These are phyloP conservation scores for Netelia virgata DNA, from an alignment of 2,888 invertebrate species.

Conservation along the genomic window DNA sequence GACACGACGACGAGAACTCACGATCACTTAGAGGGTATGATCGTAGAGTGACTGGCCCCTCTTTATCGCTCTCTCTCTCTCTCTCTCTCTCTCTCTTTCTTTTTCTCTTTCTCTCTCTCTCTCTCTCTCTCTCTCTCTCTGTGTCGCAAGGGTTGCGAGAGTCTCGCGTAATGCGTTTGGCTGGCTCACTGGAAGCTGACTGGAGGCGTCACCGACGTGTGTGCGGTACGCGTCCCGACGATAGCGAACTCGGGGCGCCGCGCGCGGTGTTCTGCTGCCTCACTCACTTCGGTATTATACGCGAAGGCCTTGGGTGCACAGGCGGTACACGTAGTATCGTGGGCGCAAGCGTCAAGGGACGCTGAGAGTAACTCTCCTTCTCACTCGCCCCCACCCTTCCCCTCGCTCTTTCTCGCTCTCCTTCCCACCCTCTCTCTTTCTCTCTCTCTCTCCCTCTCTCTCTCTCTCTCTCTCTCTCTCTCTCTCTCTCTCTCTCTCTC, in stretches of 20 bases:
- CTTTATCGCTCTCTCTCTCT: conserved; percentile 21
- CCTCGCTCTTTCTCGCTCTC: background rate
- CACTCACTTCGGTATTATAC: conserved; percentile 68
- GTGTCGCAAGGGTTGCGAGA: conserved; percentile 52
- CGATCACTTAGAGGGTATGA: conserved; percentile 51
- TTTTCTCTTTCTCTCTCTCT: conserved; percentile 29
- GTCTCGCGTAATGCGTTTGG: conserved; percentile 59
- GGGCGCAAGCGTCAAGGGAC: conserved; percentile 64
- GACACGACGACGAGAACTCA: conserved; percentile 44
- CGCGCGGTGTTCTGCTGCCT: conserved; percentile 71
- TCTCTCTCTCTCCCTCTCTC: background rate
- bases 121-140: conserved; percentile 37
- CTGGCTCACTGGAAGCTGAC: conserved; percentile 79
- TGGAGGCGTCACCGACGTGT: conserved; percentile 77
- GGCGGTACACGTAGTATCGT: conserved; percentile 55
- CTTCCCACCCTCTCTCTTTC: conserved; percentile 6
- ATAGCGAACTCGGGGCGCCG: conserved; percentile 69
- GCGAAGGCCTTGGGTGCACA: conserved; percentile 55
- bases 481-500: conserved; percentile 17
- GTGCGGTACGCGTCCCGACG: conserved; percentile 73
- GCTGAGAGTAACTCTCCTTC: conserved; percentile 29
- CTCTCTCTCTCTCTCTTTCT: conserved; percentile 17
- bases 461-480: background rate
- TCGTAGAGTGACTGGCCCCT: conserved; percentile 62
- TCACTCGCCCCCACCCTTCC: background rate